Evolutionary conservation across 2,888 invertebrate genomes (phyloP), one percentile per base, ranked within the genome.

Genomic region (Macrosoma leucophasiata): DNA sequence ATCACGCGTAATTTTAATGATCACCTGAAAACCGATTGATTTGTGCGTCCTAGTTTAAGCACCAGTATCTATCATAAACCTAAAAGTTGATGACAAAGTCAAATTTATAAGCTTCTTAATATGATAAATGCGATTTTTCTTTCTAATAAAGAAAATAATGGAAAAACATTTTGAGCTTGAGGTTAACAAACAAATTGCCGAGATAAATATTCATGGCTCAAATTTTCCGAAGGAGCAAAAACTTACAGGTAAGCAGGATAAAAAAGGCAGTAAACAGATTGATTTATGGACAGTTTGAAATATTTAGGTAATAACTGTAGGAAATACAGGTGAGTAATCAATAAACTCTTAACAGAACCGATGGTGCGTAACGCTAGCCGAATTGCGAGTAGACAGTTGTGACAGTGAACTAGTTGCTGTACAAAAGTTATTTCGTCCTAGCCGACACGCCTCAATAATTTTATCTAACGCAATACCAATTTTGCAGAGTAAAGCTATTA

Each of bases 371-470:
- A 67, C 69, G 43, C 41, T 43, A 55, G 59, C 61, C 62, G 59
- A 67, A 69, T 67, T 55, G 55, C 60, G 41, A 48, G 42, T 56
- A 59, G 73, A 72, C 64, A 69, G 63, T 74, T 72, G 66, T 69
- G 64, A 62, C 65, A 55, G 46, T 51, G 52, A 30, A 48, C 53
- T 37, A 54, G 45, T 48, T 55, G 41, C 39, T 32, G 36, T 32
- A 36, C 37, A 41, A 43, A 42, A 43, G 17, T 17, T 5, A 7
- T 5, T 7, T 5, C 17, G 17, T 5, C 7, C 4, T 5, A 17
- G 17, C 17, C 7, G 7, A 17, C 4, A 17, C 4, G 4, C 7
- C 7, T 17, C 17, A 17, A 17, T 17, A 4, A 17, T 17, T 7
- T 17, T 17, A 17, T 17, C 17, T 17, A 17, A 17, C 17, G 7